Evolutionary conservation across 2,797 vertebrate species (phyloP).

Genomic region (Tangara arthus): DNA sequence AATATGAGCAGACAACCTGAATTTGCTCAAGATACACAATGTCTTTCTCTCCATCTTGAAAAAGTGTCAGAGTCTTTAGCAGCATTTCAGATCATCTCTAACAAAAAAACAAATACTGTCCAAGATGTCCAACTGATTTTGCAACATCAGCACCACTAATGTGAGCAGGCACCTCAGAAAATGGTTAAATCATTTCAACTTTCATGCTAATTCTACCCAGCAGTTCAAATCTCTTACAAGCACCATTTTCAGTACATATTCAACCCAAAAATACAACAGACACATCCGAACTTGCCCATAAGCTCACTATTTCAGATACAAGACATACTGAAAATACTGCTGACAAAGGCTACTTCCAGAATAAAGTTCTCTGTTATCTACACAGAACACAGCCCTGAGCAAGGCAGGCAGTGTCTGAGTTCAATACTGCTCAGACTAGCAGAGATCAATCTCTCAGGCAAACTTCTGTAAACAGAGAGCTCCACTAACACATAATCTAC

Average conservation of each 20-base stretch:
- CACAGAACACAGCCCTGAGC: neutral
- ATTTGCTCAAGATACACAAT: neutral
- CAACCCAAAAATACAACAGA: neutral
- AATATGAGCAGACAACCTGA: neutral
- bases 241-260: neutral
- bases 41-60: neutral
- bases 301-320: neutral
- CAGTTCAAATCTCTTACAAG: neutral
- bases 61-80: neutral
- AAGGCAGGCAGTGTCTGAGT: neutral
- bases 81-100: neutral
- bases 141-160: rapidly evolving
- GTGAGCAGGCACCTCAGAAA: neutral
- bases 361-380: neutral
- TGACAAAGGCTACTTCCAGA: neutral
- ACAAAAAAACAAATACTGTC: neutral
- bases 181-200: neutral
- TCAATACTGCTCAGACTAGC: neutral
- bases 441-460: neutral
- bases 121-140: neutral
- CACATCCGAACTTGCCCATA: neutral
- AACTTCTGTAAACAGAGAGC: neutral
- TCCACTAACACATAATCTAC: neutral
- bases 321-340: neutral
- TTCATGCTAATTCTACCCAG: neutral